These are phyloP conservation scores for Pagetopsis macropterus DNA, from an alignment of 2,797 vertebrate species.

Conservation along the genomic window DNA sequence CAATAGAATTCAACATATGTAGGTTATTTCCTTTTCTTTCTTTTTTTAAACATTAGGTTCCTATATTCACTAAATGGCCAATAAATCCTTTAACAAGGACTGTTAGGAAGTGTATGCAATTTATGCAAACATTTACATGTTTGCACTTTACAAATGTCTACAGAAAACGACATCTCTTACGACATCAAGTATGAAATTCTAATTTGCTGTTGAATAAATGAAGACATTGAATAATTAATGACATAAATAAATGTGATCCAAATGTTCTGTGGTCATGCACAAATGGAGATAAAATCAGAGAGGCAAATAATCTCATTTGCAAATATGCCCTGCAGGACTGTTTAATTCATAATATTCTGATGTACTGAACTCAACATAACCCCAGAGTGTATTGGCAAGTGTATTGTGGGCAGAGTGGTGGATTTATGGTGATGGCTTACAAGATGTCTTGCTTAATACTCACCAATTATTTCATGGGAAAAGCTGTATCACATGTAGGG, in stretches of 20 bases:
- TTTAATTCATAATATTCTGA: not conserved
- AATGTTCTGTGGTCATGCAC: not conserved
- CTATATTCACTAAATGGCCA: no score
- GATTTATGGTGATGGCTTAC: not conserved
- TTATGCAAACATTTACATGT: not conserved
- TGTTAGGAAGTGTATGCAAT: no score
- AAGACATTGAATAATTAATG: conserved; percentile 14
- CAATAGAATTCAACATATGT: not conserved
- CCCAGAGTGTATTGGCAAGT: not conserved
- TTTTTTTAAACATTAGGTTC: not conserved
- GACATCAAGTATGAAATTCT: not conserved
- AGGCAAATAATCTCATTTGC: conserved; percentile 22
- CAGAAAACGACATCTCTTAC: not conserved
- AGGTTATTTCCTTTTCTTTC: not conserved
- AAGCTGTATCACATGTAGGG: not conserved
- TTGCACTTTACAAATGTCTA: not conserved
- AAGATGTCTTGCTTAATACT: not conserved
- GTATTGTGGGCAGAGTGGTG: not conserved
- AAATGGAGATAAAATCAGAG: conserved; percentile 17
- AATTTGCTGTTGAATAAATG: not conserved
- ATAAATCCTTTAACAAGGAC: no score
- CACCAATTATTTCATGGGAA: not conserved
- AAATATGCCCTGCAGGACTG: conserved; percentile 1
- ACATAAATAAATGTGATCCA: not conserved
- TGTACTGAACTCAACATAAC: not conserved